Percentiles rank a stretch among this genome's conserved stretches.
Conservation (phyloP, 2,113 vertebrate genomes). For the Propithecus coquereli region DNA sequence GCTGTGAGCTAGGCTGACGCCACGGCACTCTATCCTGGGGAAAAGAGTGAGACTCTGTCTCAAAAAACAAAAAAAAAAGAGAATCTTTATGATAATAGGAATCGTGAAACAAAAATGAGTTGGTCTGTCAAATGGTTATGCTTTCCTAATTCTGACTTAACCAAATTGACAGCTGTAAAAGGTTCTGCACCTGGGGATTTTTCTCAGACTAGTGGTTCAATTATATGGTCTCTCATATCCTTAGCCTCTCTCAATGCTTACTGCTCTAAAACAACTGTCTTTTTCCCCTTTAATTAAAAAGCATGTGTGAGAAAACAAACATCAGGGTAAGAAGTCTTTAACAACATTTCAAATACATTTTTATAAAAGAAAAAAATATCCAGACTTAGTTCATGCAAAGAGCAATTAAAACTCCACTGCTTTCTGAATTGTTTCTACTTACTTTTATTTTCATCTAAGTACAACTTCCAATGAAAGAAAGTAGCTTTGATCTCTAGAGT, state of each 20-base stretch:
- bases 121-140: not conserved
- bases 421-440: not conserved
- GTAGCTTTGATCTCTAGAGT: not conserved
- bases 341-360: not conserved
- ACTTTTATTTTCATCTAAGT: slow-evolving; percentile 2
- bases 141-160: not conserved
- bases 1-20: too few species aligned
- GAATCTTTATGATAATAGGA: not conserved
- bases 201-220: not conserved
- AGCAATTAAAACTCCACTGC: not conserved
- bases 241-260: not conserved
- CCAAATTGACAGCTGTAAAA: not conserved
- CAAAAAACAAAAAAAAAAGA: too few species aligned
- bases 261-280: not conserved
- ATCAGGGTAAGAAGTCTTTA: not conserved
- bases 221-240: not conserved
- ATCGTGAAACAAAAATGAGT: not conserved
- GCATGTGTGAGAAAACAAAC: not conserved
- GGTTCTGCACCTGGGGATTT: not conserved
- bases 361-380: not conserved
- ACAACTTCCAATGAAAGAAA: not conserved
- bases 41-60: too few species aligned
- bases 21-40: too few species aligned
- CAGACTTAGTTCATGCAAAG: not conserved
- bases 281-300: not conserved